phyloP scores from a whole-genome alignment of 2,888 invertebrate species.

The Carterocephalus palaemon region DNA sequence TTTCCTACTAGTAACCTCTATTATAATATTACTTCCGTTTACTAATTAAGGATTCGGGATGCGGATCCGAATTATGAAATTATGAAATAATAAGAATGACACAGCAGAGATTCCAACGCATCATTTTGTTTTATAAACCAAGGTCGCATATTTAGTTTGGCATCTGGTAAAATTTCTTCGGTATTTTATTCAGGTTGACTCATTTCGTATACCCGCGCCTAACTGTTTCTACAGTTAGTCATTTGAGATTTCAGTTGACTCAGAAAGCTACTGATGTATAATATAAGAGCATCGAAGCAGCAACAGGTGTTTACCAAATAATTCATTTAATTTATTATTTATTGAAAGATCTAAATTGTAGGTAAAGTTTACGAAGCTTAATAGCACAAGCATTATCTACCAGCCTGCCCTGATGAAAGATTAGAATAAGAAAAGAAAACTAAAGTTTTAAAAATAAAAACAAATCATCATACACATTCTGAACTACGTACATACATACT shows the following conservation, averaged over 20 bases:
- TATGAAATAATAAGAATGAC: not conserved
- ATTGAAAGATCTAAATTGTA: too few relatives aligned
- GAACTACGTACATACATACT: not conserved
- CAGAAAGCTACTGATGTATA: conserved; percentile 35
- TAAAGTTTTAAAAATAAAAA: too few relatives aligned
- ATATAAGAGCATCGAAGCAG: conserved; percentile 21
- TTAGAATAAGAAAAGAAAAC: not conserved
- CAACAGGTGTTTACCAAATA: too few relatives aligned
- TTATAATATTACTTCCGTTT: too few relatives aligned
- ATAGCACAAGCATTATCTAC: too few relatives aligned
- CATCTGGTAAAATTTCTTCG: conserved; percentile 45
- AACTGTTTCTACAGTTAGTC: conserved; percentile 52
- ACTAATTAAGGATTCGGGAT: too few relatives aligned
- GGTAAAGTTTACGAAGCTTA: too few relatives aligned
- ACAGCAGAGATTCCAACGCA: not conserved
- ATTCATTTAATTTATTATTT: too few relatives aligned
- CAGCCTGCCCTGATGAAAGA: too few relatives aligned
- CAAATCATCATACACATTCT: conserved; percentile 2
- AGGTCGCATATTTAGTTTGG: conserved; percentile 27
- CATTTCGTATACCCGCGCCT: conserved; percentile 37
- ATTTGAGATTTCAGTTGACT: conserved; percentile 58
- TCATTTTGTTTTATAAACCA: conserved; percentile 7
- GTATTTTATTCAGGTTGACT: conserved; percentile 51
- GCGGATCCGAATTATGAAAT: not conserved
- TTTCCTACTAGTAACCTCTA: too few relatives aligned